Conservation (phyloP, 2,888 invertebrate genomes). For the Blastobasis lacticolella region DNA sequence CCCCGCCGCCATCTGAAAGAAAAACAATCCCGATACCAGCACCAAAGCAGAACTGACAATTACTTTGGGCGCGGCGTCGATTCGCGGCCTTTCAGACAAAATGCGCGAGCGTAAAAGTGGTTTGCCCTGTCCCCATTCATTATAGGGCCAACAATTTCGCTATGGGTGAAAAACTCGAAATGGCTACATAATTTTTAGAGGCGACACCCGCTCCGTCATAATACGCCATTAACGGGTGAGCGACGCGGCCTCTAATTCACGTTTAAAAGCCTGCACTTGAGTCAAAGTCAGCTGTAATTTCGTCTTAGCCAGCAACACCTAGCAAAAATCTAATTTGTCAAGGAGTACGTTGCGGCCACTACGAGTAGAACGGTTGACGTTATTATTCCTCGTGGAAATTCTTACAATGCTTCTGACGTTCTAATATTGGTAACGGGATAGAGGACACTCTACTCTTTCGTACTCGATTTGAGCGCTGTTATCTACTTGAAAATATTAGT, state of each 20-base stretch:
- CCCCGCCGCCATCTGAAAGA: not conserved
- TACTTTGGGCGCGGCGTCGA: constrained; percentile 6
- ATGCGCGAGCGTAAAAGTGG: constrained; percentile 12
- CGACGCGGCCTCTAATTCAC: constrained; percentile 64
- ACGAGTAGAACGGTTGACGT: constrained; percentile 21
- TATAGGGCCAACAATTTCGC: constrained; percentile 8
- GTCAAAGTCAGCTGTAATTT: constrained; percentile 70
- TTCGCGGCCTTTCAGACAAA: constrained; percentile 8
- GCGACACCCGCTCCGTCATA: constrained; percentile 63
- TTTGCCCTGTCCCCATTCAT: constrained; percentile 13
- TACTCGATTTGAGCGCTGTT: too few relatives aligned
- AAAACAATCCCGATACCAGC: constrained; percentile 1
- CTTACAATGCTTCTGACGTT: constrained; percentile 10
- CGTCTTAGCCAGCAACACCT: constrained; percentile 64
- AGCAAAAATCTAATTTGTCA: constrained; percentile 72
- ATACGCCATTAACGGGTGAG: constrained; percentile 67
- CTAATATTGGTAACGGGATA: constrained; percentile 5
- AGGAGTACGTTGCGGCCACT: constrained; percentile 49
- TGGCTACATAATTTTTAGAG: constrained; percentile 54
- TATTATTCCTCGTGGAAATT: constrained; percentile 7
- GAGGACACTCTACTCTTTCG: not conserved
- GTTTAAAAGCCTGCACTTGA: constrained; percentile 73
- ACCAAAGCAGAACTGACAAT: constrained; percentile 5
- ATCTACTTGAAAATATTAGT: too few relatives aligned
- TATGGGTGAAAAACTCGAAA: constrained; percentile 32